Base-by-base conservation (phyloP, 2,888 invertebrate genomes). In the Augochlorella aurata region DNA sequence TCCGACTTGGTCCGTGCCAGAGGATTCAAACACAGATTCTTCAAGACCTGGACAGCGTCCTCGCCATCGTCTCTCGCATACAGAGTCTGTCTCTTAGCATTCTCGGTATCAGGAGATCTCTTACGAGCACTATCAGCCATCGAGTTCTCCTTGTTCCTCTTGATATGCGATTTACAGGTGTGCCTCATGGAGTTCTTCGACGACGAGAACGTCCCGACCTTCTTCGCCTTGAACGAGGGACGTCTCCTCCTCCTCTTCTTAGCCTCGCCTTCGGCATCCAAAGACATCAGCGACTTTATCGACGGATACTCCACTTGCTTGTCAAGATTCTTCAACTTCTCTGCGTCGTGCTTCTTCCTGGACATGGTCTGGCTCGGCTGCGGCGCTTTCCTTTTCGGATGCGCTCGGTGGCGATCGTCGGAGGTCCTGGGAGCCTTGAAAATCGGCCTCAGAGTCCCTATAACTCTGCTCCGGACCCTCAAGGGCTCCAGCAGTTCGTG, bases 11-110 rank as follows among this genome's bases (percentile, higher is more conserved):
- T 90, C 52, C 92, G 87, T 1, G 93, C 93, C 45, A 93, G 84
- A 21, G 93, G 93, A 88, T 93, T 93, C 68, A 93, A 79, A 72
- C 93, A 93, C 54, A 93, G 88, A 72, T 81, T 91, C 10, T 90
- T 90, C 14, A 93, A 83, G 44, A 90, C 93, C 65, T 91, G 86
- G 0, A 92, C 90, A 45, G 93, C 92, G 18, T 93, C 93, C 4
- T 91, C 90, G 0, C 93, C 92, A 2, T 91, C 90, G 61, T 93
- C 92, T 74, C 90, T 93, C 5, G 93, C 93, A 66, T 93, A 93
- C 21, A 93, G 89, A 10, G 93, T 92, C 50, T 89, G 90, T 58
- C 93, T 87, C 77, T 92, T 93, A 1, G 81, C 47, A 45, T 80
- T 90, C 21, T 81, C 80, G n/a, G 24, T 4, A 45, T 83, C 83